phyloP scores from a whole-genome alignment of 2,113 vertebrate species.

The Entelurus aequoreus region DNA sequence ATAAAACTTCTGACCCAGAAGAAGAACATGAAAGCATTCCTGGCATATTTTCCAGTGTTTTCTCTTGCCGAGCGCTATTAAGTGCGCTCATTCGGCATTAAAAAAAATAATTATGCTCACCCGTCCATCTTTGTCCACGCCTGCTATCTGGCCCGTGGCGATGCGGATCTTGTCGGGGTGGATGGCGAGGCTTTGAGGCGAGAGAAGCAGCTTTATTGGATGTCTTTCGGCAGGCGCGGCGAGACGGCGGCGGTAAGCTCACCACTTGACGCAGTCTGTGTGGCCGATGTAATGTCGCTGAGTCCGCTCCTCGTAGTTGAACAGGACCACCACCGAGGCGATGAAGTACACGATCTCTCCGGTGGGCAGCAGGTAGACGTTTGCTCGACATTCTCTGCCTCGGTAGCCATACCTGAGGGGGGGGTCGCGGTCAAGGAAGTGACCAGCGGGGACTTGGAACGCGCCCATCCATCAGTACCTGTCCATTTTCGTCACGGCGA shows the following conservation, averaged over 20 bases:
- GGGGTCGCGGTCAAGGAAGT: slow-evolving; percentile 33
- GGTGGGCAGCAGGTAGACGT: slow-evolving; percentile 92
- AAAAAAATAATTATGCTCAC: slow-evolving; percentile 62
- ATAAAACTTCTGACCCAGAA: too few relatives aligned
- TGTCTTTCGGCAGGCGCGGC: neutral
- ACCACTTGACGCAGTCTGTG: slow-evolving; percentile 98
- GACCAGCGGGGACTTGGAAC: too few relatives aligned
- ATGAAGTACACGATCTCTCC: slow-evolving; percentile 97
- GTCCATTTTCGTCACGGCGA: too few relatives aligned
- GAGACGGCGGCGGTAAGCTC: slow-evolving; percentile 40
- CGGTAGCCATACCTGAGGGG: slow-evolving; percentile 86
- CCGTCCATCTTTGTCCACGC: slow-evolving; percentile 97
- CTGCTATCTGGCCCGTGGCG: slow-evolving; percentile 95
- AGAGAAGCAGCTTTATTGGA: neutral
- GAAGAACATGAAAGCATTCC: too few relatives aligned
- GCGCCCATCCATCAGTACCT: too few relatives aligned
- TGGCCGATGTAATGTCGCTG: slow-evolving; percentile 95
- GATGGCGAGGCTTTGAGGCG: slow-evolving; percentile 81
- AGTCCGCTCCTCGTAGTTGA: slow-evolving; percentile 91
- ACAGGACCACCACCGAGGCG: slow-evolving; percentile 90
- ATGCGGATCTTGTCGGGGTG: slow-evolving; percentile 98
- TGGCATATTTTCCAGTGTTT: too few relatives aligned
- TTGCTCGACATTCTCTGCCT: slow-evolving; percentile 92
- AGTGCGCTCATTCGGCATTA: neutral
- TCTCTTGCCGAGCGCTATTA: too few relatives aligned